phyloP scores from a whole-genome alignment of 1,140 invertebrate species.

The Caenorhabditis tropicalis region DNA sequence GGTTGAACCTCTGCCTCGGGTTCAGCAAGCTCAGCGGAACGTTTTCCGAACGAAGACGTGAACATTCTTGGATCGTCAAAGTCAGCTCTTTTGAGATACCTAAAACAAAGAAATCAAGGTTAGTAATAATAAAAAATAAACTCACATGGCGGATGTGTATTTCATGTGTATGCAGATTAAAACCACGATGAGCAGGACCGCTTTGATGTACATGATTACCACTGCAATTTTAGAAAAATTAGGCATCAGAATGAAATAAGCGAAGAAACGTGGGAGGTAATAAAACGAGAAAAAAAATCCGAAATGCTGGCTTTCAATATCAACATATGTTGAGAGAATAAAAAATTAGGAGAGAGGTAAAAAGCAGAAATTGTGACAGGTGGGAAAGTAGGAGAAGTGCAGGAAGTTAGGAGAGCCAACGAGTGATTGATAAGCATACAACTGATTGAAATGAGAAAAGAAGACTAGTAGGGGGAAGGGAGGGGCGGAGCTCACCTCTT shows the following conservation, averaged over 20 bases:
- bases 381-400: background rate
- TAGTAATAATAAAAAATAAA: background rate
- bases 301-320: too few relatives aligned
- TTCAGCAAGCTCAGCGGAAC: background rate
- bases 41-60: slow-evolving; percentile 14
- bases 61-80: slow-evolving; percentile 38
- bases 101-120: background rate
- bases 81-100: slow-evolving; percentile 12
- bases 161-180: background rate
- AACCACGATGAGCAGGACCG: background rate
- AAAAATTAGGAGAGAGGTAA: background rate
- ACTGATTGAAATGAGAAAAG: slow-evolving; percentile 18
- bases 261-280: too few relatives aligned
- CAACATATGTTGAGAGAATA: background rate
- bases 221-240: background rate
- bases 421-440: background rate
- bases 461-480: background rate
- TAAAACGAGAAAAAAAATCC: background rate
- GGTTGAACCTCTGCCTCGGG: background rate
- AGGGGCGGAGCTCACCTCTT: slow-evolving; percentile 18
- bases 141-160: background rate
- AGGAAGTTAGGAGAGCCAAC: background rate
- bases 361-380: background rate
- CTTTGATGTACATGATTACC: slow-evolving; percentile 32
- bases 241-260: too few relatives aligned